Percentiles rank a stretch among this genome's conserved stretches.
Conservation (phyloP, 2,888 invertebrate genomes). For the Calliopum simillimum region DNA sequence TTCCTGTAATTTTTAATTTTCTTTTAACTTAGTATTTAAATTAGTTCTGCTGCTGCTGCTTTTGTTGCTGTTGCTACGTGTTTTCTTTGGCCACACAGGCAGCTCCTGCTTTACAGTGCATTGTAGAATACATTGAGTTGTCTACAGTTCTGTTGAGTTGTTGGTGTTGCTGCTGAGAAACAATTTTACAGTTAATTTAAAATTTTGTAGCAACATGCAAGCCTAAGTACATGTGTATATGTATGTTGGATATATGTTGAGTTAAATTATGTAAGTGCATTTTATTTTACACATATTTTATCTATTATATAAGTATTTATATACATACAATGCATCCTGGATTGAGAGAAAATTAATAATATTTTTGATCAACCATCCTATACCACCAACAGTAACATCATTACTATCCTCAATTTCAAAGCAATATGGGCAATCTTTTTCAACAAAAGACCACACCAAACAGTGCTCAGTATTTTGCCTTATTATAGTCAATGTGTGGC, state of each 20-base stretch:
- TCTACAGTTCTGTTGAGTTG: neutral
- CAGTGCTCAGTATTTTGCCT: no score
- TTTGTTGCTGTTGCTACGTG: neutral
- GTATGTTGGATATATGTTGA: no score
- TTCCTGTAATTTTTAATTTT: slow-evolving; percentile 14
- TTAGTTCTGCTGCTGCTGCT: slow-evolving; percentile 16
- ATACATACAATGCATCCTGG: neutral
- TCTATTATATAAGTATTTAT: slow-evolving; percentile 15
- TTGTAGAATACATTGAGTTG: neutral
- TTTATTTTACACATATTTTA: slow-evolving; percentile 10
- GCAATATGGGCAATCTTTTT: no score
- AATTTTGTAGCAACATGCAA: slow-evolving; percentile 17
- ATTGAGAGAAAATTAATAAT: neutral
- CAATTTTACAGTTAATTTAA: slow-evolving; percentile 19
- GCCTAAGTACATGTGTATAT: no score
- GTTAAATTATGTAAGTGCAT: neutral
- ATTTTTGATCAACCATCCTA: no score
- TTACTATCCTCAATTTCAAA: no score
- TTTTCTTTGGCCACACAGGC: slow-evolving; percentile 24
- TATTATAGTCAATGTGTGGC: no score
- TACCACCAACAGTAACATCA: no score
- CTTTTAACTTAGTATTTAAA: slow-evolving; percentile 17
- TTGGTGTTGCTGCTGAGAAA: neutral
- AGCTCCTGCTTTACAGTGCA: neutral
- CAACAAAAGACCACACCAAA: no score